Evolutionary conservation across 2,113 vertebrate genomes (phyloP).

Genomic region (Zosterops borbonicus): DNA sequence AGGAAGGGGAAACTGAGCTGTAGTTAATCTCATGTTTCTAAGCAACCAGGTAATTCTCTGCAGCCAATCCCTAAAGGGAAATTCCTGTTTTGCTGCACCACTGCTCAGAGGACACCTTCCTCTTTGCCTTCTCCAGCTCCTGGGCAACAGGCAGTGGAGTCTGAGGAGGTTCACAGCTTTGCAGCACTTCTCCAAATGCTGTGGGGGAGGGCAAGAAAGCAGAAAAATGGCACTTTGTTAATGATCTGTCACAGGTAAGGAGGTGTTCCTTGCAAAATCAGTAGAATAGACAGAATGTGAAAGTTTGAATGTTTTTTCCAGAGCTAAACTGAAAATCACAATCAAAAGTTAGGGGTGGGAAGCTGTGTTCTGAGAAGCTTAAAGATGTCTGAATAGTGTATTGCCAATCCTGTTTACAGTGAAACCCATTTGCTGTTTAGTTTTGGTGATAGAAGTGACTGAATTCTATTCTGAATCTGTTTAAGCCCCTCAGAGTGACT

Average conservation of each 20-base stretch:
- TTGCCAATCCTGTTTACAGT: neutral
- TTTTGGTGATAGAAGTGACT: neutral
- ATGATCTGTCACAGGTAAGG: neutral
- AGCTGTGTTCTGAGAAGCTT: neutral
- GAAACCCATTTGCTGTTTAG: neutral
- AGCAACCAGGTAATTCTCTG: slow-evolving; percentile 64
- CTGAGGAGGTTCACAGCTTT: neutral
- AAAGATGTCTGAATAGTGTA: neutral
- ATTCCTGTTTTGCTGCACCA: slow-evolving; percentile 22
- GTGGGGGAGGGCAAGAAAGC: neutral
- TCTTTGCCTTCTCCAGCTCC: neutral
- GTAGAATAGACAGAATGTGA: neutral
- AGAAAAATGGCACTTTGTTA: neutral
- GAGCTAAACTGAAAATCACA: neutral
- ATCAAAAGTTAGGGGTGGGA: neutral
- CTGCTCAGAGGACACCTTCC: neutral
- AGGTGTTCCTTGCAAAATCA: neutral
- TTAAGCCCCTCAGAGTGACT: neutral
- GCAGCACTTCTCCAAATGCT: neutral
- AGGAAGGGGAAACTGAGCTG: slow-evolving; percentile 41
- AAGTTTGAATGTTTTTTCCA: neutral
- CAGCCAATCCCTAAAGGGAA: slow-evolving; percentile 8
- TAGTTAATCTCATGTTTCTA: slow-evolving; percentile 53
- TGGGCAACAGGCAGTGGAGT: neutral
- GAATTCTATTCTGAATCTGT: neutral